Percentiles rank a stretch among this genome's conserved stretches.
Conservation (phyloP, 2,113 vertebrate species). For the Acinonyx jubatus region DNA sequence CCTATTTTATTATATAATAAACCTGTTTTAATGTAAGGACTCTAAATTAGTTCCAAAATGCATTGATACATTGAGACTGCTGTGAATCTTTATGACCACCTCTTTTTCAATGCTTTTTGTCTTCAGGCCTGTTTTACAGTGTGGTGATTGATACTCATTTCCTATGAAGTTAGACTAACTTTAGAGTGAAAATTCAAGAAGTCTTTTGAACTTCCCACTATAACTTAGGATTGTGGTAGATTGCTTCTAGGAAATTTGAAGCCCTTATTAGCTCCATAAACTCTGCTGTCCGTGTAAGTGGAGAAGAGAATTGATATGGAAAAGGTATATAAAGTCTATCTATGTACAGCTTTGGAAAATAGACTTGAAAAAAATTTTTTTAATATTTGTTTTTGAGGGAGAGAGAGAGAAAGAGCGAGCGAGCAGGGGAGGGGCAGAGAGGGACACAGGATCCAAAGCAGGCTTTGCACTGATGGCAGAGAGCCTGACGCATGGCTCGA, state of each 20-base stretch:
- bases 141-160: neutral
- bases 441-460: too few species aligned
- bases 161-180: slow-evolving; percentile 7
- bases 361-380: neutral
- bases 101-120: neutral
- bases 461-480: too few species aligned
- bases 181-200: neutral
- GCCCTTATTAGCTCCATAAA: neutral
- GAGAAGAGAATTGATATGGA: neutral
- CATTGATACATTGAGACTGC: neutral
- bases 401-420: too few species aligned
- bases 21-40: neutral
- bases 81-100: neutral
- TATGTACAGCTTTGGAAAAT: neutral
- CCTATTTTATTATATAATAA: neutral
- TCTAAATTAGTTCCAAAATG: neutral
- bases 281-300: neutral
- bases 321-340: neutral
- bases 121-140: neutral
- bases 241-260: neutral
- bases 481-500: too few species aligned
- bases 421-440: too few species aligned
- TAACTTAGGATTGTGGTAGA: neutral
- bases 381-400: too few species aligned
- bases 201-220: neutral